Conservation (phyloP, 2,888 invertebrate species). For the Acleris sparsana region DNA sequence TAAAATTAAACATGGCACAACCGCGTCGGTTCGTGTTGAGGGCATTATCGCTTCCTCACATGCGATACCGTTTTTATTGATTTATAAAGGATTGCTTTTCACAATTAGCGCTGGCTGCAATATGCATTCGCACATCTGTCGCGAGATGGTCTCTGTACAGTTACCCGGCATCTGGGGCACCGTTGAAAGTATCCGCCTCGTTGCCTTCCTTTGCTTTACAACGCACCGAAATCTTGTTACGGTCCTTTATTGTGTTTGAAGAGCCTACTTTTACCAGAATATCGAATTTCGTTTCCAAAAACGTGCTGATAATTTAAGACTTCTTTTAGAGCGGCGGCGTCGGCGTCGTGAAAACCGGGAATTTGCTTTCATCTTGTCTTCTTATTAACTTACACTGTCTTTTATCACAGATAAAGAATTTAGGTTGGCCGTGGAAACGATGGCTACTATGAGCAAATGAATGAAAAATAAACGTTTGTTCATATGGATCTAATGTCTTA, state of each 20-base stretch:
- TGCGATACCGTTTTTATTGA: conserved; percentile 14
- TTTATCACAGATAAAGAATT: no score
- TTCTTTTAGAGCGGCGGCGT: conserved; percentile 1
- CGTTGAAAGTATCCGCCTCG: conserved; percentile 75
- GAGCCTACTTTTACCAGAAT: conserved; percentile 43
- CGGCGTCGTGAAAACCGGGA: background rate
- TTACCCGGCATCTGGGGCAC: conserved; percentile 80
- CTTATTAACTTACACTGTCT: background rate
- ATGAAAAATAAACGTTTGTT: no score
- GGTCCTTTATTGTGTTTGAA: conserved; percentile 60
- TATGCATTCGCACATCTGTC: conserved; percentile 70
- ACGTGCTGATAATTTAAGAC: conserved; percentile 19
- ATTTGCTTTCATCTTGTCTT: background rate
- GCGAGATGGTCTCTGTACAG: conserved; percentile 73
- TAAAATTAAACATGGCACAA: conserved; percentile 14
- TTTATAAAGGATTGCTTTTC: conserved; percentile 39
- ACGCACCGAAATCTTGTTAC: conserved; percentile 65
- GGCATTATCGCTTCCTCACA: conserved; percentile 29
- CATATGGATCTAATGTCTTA: no score
- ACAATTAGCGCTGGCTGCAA: conserved; percentile 48
- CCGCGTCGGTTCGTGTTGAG: conserved; percentile 6
- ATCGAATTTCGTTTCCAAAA: conserved; percentile 43
- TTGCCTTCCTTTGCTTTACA: conserved; percentile 46
- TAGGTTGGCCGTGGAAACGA: no score
- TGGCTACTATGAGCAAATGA: no score